A percentile compares a stretch with the other conserved stretches of the same genome.
phyloP scores from a whole-genome alignment of 2,888 invertebrate species.

The Palloptera scutellata region DNA sequence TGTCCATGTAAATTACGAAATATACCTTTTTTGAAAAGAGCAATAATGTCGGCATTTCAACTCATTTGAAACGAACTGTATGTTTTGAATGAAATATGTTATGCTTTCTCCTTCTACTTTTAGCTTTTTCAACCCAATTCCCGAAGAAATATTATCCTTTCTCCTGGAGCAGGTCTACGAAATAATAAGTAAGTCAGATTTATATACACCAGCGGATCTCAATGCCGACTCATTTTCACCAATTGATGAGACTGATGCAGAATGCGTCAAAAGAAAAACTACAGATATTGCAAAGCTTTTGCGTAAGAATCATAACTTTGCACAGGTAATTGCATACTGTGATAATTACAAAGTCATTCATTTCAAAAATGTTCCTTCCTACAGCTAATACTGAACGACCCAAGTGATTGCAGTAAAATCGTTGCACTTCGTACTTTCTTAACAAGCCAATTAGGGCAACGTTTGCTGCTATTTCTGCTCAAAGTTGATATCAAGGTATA shows the following conservation, averaged over 20 bases:
- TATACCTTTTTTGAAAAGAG: too few species aligned
- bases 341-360: neutral
- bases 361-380: neutral
- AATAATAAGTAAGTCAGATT: constrained; percentile 59
- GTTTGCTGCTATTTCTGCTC: constrained; percentile 55
- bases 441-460: constrained; percentile 59
- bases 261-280: constrained; percentile 1
- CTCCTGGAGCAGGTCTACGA: constrained; percentile 59
- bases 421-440: constrained; percentile 60
- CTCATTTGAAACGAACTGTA: too few species aligned
- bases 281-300: constrained; percentile 38
- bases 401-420: constrained; percentile 61
- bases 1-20: too few species aligned
- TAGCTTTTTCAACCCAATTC: constrained; percentile 58
- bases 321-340: constrained; percentile 48
- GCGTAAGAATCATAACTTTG: constrained; percentile 53
- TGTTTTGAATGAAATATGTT: too few species aligned
- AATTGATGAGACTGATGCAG: too few species aligned
- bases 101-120: constrained; percentile 27
- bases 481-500: constrained; percentile 58
- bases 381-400: constrained; percentile 58
- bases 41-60: too few species aligned
- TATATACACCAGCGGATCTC: constrained; percentile 38
- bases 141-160: constrained; percentile 60
- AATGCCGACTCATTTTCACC: too few species aligned